Base-by-base conservation (phyloP, 2,888 invertebrate genomes). In the Rhogogaster chlorosoma region DNA sequence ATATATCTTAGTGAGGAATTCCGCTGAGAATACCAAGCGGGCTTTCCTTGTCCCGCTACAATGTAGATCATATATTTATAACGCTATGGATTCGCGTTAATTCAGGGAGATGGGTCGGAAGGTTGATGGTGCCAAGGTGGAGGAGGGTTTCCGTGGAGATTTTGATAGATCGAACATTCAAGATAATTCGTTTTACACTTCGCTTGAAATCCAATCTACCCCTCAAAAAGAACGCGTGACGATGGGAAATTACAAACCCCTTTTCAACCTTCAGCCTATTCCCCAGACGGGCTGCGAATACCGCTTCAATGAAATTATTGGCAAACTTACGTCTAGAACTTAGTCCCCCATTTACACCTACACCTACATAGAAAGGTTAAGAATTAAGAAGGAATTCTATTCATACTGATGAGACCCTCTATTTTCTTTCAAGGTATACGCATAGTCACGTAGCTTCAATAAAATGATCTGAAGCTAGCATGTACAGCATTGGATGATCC, bases 131-230 rank as follows among this genome's bases (percentile, higher is more conserved):
- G 83, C 42, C 83, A 67, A 38, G 67, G 49, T 61, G 26, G 29
- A 15, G 32, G 49, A 67, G 32, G 67, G 67, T 45, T 67, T 42
- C 45, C 67, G 67, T 45, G 26, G 83, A 61, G 83, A 83, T 83
- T 83, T 83, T 83, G 83, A 83, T 83, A 83, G 83, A 83, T 83
- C 83, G 67, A 83, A 83, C 83, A 42, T 83, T 70, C 67, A 18
- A 67, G 83, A 83, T 83, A 70, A 83, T 83, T 70, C 83, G 83
- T 83, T 83, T 83, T 83, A 83, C 83, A 83, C 83, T 64, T 42
- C 64, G 67, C 42, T 67, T 70, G 67, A 83, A 83, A 83, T 83
- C 83, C 83, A 83, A 83, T 83, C 83, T 83, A 45, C 32, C 61
- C 9, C 26, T 45, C 15, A 83, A 83, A 80, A 67, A 83, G 83